Percentiles rank a stretch among this genome's conserved stretches.
Conservation (phyloP, 1,140 invertebrate genomes). For the Drosophila serrata region DNA sequence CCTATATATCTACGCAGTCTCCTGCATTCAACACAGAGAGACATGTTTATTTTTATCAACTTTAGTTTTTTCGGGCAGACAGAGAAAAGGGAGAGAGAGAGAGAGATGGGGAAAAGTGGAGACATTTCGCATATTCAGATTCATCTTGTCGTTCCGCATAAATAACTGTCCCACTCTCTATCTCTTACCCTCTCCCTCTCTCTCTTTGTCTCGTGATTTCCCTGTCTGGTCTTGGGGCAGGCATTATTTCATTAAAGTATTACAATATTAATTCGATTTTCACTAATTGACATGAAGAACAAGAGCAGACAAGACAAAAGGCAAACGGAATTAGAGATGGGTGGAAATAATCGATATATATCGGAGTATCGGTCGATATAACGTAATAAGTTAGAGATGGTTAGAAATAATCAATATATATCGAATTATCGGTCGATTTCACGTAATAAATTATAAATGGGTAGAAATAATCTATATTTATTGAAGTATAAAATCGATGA, state of each 20-base stretch:
- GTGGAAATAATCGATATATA: neutral
- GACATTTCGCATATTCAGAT: slow-evolving; percentile 59
- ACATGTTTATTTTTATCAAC: slow-evolving; percentile 76
- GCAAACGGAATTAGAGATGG: neutral
- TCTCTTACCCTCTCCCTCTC: slow-evolving; percentile 21
- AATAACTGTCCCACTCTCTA: slow-evolving; percentile 70
- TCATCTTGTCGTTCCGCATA: slow-evolving; percentile 78
- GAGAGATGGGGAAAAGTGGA: neutral
- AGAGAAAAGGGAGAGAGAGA: neutral
- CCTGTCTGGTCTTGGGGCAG: slow-evolving; percentile 37
- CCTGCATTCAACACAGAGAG: slow-evolving; percentile 10
- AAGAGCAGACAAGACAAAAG: slow-evolving; percentile 13
- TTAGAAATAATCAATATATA: no score
- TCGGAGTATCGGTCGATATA: no score
- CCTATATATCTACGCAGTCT: slow-evolving; percentile 5
- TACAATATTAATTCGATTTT: slow-evolving; percentile 84
- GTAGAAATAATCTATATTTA: no score
- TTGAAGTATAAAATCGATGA: neutral
- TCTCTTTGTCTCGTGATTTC: slow-evolving; percentile 45
- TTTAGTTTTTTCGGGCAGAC: slow-evolving; percentile 63
- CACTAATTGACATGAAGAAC: slow-evolving; percentile 70
- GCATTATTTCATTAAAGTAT: slow-evolving; percentile 83
- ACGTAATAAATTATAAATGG: no score
- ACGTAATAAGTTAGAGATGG: no score
- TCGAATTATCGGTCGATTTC: no score